Base-by-base conservation (phyloP, 1,140 invertebrate species). In the Augochlora pura region DNA sequence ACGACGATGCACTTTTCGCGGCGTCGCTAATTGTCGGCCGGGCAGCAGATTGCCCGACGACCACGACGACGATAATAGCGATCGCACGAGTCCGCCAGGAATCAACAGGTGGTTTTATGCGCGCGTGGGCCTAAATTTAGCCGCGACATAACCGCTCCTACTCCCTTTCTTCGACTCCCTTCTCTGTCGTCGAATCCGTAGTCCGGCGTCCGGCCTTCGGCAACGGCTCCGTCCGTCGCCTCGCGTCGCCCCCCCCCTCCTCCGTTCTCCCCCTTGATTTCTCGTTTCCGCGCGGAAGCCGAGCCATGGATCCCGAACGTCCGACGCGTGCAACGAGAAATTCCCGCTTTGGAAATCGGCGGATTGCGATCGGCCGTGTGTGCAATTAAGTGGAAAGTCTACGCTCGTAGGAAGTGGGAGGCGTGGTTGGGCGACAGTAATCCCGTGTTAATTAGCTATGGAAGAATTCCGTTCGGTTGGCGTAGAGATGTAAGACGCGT, bases 71-170 rank as follows among this genome's bases (percentile, higher is more conserved):
- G 39, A 65, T 81, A 81, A 65, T 71, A 16, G 49, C 60, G 49
- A 65, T 83, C 57, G 66, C 71, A 54, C 46, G 27, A 59, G 38
- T 73, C 69, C 49, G 23, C 59, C 64, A 64, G 60, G 67, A 39
- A 85, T 69, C 76, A 83, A 83, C 77, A 83, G 81, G 81, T 77
- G 81, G 72, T 60, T 76, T 49, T 69, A 57, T 64, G 57, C 71
- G 69, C 42, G 74, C 80, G 69, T 73, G 79, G 83, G 69, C 72
- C 68, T 83, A 85, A 85, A 86, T 86, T 86, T 83, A 86, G 80
- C 69, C 81, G 25, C 70, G 68, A 83, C 68, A 83, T 74, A 68
- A 67, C 63, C 21, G 62, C 70, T 79, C 70, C 68, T 81, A 65
- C 60, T 72, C 78, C 49, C 59, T 80, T 77, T 76, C 46, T 16